Evolutionary conservation across 2,797 vertebrate species (phyloP).

Genomic region (Coregonus sp.): DNA sequence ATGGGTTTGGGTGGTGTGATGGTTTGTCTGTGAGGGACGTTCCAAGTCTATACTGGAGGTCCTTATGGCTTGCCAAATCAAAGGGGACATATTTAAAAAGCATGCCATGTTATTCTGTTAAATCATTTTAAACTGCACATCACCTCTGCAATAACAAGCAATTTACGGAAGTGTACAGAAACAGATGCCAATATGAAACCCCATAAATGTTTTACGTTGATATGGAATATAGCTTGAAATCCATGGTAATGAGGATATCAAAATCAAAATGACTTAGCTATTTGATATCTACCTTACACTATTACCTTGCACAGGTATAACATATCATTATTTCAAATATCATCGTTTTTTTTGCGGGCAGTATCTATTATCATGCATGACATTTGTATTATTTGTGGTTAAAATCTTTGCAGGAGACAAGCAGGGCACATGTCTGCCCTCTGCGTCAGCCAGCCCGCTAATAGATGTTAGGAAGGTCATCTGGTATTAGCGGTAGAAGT

Average conservation of each 20-base stretch:
- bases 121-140: conserved; percentile 66
- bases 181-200: conserved; percentile 24
- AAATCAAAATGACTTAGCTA: neutral
- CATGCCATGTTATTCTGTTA: conserved; percentile 75
- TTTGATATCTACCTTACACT: neutral
- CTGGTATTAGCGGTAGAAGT: conserved; percentile 95
- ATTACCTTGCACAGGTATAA: neutral
- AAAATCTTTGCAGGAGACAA: conserved; percentile 79
- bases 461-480: conserved; percentile 95
- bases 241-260: neutral
- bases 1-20: conserved; percentile 81
- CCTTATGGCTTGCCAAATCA: conserved; percentile 77
- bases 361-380: conserved; percentile 71
- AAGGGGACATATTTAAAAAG: conserved; percentile 79
- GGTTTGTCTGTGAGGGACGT: conserved; percentile 76
- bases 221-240: neutral
- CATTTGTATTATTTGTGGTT: conserved; percentile 77
- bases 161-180: conserved; percentile 39
- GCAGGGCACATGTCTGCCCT: conserved; percentile 78
- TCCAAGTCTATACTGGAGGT: conserved; percentile 79
- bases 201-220: neutral
- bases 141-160: conserved; percentile 51
- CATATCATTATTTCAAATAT: conserved; percentile 28
- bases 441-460: conserved; percentile 83
- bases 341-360: conserved; percentile 61